A percentile compares a stretch with the other conserved stretches of the same genome.
These are phyloP conservation scores for Archips crataeganus DNA, from an alignment of 2,888 invertebrate species.

Conservation along the genomic window DNA sequence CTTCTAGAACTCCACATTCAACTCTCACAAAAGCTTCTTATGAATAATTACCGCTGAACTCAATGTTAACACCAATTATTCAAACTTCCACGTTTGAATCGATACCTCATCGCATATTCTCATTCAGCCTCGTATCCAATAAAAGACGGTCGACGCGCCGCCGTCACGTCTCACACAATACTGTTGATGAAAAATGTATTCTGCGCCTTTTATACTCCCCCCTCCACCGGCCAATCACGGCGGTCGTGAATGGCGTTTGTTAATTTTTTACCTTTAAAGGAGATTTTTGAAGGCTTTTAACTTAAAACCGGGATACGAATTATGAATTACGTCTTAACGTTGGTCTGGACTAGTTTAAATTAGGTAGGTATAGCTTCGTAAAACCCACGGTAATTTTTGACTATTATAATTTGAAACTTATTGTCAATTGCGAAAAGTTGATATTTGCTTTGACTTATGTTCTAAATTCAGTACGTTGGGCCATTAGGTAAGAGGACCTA, in stretches of 20 bases:
- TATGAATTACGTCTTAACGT: too few species aligned
- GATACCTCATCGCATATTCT: slow-evolving; percentile 73
- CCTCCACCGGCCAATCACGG: slow-evolving; percentile 64
- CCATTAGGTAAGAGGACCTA: too few species aligned
- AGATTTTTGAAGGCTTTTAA: slow-evolving; percentile 42
- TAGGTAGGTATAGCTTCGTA: too few species aligned
- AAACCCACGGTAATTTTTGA: too few species aligned
- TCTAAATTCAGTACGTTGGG: too few species aligned
- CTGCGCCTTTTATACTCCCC: slow-evolving; percentile 57
- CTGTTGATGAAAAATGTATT: slow-evolving; percentile 73
- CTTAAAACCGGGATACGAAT: too few species aligned
- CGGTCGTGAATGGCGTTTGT: slow-evolving; percentile 55
- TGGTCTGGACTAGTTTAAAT: too few species aligned
- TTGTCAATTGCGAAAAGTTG: too few species aligned
- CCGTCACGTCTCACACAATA: slow-evolving; percentile 66
- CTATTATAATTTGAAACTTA: too few species aligned
- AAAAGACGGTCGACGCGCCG: slow-evolving; percentile 68
- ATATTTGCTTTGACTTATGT: too few species aligned
- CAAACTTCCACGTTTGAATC: slow-evolving; percentile 55
- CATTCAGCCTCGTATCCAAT: slow-evolving; percentile 60
- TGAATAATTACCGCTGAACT: slow-evolving; percentile 52
- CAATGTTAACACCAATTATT: slow-evolving; percentile 55
- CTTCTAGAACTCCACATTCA: not conserved
- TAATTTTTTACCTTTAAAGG: slow-evolving; percentile 61
- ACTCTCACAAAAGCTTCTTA: slow-evolving; percentile 11